Evolutionary conservation across 2,797 vertebrate species (phyloP).

Genomic region (Rousettus madagascariensis): DNA sequence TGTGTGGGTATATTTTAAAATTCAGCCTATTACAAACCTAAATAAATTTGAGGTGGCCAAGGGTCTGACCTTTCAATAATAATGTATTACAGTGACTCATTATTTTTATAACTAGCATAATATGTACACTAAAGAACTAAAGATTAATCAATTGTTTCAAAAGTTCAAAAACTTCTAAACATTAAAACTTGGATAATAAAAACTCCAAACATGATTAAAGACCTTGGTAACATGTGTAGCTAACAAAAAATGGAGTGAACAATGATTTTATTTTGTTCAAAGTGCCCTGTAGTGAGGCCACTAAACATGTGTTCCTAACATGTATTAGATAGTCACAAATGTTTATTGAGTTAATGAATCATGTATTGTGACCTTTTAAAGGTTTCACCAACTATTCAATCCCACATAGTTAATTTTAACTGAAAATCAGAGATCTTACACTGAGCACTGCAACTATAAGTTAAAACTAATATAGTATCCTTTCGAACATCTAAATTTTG

Average conservation of each 20-base stretch:
- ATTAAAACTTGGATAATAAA: not conserved
- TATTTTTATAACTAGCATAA: conserved; percentile 12
- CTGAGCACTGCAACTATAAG: not conserved
- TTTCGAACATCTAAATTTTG: not conserved
- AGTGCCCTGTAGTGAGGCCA: not conserved
- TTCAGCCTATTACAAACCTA: not conserved
- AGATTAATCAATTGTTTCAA: not conserved
- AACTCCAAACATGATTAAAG: not conserved
- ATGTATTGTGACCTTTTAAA: conserved; percentile 17
- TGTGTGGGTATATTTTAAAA: conserved; percentile 2
- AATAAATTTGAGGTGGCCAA: not conserved
- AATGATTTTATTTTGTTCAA: not conserved
- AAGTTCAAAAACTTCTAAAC: not conserved
- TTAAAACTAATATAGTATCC: not conserved
- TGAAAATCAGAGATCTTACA: not conserved
- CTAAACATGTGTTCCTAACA: not conserved
- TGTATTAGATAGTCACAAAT: not conserved
- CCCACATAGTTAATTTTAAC: not conserved
- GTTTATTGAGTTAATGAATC: conserved; percentile 7
- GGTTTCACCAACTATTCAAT: not conserved
- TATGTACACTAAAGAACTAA: not conserved
- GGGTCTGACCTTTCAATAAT: not conserved
- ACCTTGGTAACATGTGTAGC: not conserved
- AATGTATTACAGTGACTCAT: not conserved
- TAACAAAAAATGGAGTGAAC: not conserved